These are phyloP conservation scores for Chrysemys picta DNA, from an alignment of 2,113 vertebrate genomes.

Conservation along the genomic window DNA sequence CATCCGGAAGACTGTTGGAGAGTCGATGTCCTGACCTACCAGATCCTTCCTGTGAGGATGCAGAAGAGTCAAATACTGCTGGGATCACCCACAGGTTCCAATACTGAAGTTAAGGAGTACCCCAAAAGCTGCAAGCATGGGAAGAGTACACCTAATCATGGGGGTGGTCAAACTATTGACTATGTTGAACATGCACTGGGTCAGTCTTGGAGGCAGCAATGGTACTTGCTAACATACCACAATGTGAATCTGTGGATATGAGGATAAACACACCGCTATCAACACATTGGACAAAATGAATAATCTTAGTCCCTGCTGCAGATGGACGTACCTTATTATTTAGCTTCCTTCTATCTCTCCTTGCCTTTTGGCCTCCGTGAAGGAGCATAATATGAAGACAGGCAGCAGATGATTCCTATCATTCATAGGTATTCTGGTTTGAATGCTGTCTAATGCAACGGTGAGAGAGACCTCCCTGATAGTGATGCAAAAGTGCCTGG, in stretches of 20 bases:
- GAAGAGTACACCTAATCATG: background rate
- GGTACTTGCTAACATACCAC: background rate
- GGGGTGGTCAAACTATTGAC: background rate
- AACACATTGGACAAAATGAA: background rate
- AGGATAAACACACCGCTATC: background rate
- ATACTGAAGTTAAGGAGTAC: background rate
- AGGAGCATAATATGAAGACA: background rate
- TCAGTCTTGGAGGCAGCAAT: background rate
- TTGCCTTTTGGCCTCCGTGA: background rate
- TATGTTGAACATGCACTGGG: background rate
- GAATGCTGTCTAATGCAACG: background rate
- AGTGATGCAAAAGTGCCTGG: rapidly evolving
- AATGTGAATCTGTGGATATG: background rate
- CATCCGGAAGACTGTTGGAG: background rate
- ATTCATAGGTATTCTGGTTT: background rate
- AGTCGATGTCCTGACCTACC: background rate
- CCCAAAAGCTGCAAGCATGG: background rate
- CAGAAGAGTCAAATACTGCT: background rate
- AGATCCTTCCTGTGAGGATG: background rate
- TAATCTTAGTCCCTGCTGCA: background rate
- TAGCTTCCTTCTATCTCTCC: background rate
- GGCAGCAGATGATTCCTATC: background rate
- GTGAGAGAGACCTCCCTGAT: background rate
- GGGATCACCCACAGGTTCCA: background rate
- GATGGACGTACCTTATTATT: background rate